Evolutionary conservation across 2,113 vertebrate species (phyloP).

Genomic region (Phyllostomus discolor): DNA sequence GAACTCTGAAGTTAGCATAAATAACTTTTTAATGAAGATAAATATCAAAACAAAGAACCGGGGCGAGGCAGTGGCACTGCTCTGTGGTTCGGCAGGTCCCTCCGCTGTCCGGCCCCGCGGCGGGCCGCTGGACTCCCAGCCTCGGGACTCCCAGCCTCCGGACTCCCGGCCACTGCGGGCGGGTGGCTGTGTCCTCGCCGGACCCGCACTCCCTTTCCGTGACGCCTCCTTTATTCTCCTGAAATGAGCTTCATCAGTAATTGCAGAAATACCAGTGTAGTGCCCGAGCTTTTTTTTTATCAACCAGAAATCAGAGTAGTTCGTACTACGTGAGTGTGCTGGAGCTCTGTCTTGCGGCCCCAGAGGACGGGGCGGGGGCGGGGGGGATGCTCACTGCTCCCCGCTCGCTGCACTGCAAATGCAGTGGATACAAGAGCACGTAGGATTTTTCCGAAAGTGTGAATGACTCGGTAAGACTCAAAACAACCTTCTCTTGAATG

Average conservation of each 20-base stretch:
- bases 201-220: background rate
- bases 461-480: background rate
- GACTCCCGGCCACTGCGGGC: too few relatives aligned
- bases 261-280: background rate
- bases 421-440: accelerated
- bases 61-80: background rate
- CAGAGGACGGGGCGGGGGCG: too few relatives aligned
- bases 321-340: background rate
- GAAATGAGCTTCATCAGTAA: background rate
- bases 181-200: too few relatives aligned
- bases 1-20: background rate
- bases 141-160: too few relatives aligned
- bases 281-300: background rate
- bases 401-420: background rate
- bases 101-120: accelerated
- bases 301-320: background rate
- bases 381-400: background rate
- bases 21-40: background rate
- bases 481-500: background rate
- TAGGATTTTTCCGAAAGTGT: background rate
- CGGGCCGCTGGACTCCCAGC: too few relatives aligned
- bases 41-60: background rate
- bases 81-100: background rate
- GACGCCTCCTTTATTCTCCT: background rate
- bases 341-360: background rate